Conservation (phyloP, 2,888 invertebrate species). For the Nasonovia ribisnigri region DNA sequence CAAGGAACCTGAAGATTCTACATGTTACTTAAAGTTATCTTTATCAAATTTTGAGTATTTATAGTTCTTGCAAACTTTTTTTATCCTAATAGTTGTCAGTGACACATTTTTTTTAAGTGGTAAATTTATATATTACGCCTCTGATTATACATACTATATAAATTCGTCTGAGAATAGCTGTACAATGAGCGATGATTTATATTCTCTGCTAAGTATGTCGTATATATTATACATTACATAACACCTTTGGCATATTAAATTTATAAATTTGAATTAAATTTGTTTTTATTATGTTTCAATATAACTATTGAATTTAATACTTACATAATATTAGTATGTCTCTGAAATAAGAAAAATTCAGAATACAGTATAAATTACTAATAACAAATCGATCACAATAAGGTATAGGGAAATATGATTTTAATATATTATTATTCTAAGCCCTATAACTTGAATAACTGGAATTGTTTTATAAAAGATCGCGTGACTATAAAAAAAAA, state of each 20-base stretch:
- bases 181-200: neutral
- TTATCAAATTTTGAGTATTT: neutral
- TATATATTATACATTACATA: neutral
- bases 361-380: neutral
- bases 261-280: neutral
- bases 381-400: neutral
- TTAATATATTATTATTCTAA: neutral
- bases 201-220: neutral
- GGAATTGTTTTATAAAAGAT: neutral
- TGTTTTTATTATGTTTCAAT: neutral
- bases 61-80: neutral
- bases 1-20: neutral
- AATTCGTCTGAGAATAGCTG: neutral
- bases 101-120: neutral
- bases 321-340: neutral
- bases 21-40: neutral
- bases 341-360: neutral
- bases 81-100: neutral
- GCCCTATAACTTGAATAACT: neutral
- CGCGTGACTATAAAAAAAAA: constrained; percentile 33
- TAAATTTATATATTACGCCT: neutral
- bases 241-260: neutral
- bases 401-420: neutral
- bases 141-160: neutral
- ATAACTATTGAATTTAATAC: neutral